These are phyloP conservation scores for Podarcis raffonei DNA, from an alignment of 2,113 vertebrate species.

Conservation along the genomic window DNA sequence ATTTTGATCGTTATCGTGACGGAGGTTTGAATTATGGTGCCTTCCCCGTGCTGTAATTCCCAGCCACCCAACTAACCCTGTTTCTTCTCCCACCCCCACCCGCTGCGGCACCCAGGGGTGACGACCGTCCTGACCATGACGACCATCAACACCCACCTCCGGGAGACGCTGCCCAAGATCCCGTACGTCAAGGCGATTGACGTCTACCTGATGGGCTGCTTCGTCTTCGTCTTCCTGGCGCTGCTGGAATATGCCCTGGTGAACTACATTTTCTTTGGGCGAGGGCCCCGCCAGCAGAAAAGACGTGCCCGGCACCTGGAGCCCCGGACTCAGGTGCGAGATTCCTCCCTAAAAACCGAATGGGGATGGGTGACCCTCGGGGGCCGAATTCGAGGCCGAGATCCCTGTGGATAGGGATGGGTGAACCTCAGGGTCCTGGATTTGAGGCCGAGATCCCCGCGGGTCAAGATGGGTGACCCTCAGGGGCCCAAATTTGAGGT, in stretches of 20 bases:
- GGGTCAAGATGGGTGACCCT: not conserved
- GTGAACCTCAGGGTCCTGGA: too few relatives aligned
- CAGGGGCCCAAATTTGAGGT: not conserved
- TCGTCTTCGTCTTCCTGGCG: conserved; percentile 98
- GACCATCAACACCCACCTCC: conserved; percentile 98
- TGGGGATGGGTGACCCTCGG: not conserved
- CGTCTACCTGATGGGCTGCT: conserved; percentile 99
- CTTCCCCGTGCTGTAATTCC: too few relatives aligned
- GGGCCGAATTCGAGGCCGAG: too few relatives aligned
- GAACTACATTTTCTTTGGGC: conserved; percentile 98
- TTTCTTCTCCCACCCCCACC: not conserved
- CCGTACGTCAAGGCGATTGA: conserved; percentile 99
- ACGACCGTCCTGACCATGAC: conserved; percentile 99
- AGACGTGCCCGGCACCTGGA: conserved; percentile 66
- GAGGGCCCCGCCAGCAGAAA: conserved; percentile 95
- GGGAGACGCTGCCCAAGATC: conserved; percentile 99
- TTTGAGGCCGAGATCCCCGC: too few relatives aligned
- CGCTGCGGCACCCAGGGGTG: conserved; percentile 80
- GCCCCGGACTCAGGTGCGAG: not conserved
- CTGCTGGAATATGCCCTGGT: conserved; percentile 99
- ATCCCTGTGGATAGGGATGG: too few relatives aligned
- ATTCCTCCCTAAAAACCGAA: not conserved
- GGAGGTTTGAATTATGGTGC: too few relatives aligned
- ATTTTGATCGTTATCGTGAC: too few relatives aligned
- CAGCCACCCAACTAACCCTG: too few relatives aligned